phyloP scores from a whole-genome alignment of 2,888 invertebrate genomes.

The Acronicta aceris region DNA sequence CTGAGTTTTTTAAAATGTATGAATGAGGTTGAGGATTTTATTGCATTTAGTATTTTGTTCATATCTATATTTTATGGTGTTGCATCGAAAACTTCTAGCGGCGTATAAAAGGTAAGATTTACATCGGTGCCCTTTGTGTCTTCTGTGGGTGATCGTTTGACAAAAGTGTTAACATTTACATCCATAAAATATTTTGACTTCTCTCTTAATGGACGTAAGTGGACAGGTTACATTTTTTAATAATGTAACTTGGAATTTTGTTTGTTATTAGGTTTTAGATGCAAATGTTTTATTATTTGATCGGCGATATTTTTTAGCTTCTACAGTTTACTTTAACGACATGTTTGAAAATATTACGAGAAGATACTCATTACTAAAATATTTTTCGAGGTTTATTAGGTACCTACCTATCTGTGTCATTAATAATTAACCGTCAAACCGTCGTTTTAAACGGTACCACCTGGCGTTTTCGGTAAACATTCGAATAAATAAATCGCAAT shows the following conservation, averaged over 20 bases:
- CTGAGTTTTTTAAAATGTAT: conserved; percentile 65
- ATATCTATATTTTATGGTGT: conserved; percentile 85
- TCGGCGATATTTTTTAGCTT: conserved; percentile 4
- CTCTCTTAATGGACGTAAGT: conserved; percentile 77
- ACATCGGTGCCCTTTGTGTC: conserved; percentile 82
- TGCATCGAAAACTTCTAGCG: conserved; percentile 72
- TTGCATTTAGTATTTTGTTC: conserved; percentile 80
- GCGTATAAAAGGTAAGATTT: conserved; percentile 79
- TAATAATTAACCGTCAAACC: background rate
- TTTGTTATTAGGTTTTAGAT: conserved; percentile 39
- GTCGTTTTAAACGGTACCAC: background rate
- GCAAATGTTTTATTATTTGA: conserved; percentile 48
- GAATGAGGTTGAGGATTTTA: conserved; percentile 78
- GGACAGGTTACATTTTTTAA: conserved; percentile 66
- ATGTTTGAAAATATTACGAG: no score
- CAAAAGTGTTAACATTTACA: conserved; percentile 87
- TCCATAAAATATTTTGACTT: conserved; percentile 88
- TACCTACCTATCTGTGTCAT: background rate
- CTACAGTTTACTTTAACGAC: background rate
- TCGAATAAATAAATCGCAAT: conserved; percentile 31
- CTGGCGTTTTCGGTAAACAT: conserved; percentile 11
- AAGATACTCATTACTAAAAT: background rate
- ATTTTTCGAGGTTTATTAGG: background rate
- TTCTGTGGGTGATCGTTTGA: conserved; percentile 82
- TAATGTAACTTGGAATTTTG: conserved; percentile 44